phyloP scores from a whole-genome alignment of 2,888 invertebrate genomes.

The Ormyrus nitidulus region DNA sequence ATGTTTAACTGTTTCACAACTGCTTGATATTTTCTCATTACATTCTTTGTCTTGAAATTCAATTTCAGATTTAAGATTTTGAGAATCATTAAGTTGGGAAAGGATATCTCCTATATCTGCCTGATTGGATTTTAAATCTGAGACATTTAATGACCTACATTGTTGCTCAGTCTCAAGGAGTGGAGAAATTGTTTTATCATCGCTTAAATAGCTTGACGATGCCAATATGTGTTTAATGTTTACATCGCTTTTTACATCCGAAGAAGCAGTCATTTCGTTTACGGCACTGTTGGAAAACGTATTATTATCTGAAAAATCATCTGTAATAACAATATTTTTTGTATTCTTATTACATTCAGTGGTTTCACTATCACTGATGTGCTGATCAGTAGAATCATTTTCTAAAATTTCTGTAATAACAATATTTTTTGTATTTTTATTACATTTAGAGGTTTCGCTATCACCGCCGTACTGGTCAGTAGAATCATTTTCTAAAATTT shows the following conservation, averaged over 20 bases:
- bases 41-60: too few relatives aligned
- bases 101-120: too few relatives aligned
- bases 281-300: too few relatives aligned
- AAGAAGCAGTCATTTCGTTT: background rate
- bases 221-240: conserved; percentile 20
- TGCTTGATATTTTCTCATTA: too few relatives aligned
- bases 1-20: too few relatives aligned
- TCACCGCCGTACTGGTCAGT: too few relatives aligned
- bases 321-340: background rate
- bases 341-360: background rate
- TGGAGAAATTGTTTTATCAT: conserved; percentile 52
- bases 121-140: too few relatives aligned
- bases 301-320: background rate
- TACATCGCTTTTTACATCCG: conserved; percentile 13
- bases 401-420: background rate
- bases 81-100: too few relatives aligned
- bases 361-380: too few relatives aligned
- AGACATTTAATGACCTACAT: conserved; percentile 2
- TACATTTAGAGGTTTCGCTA: background rate
- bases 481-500: background rate
- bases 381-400: background rate
- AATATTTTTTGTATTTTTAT: background rate
- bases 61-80: too few relatives aligned
- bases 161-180: conserved; percentile 48
- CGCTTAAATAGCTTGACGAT: conserved; percentile 58